phyloP scores from a whole-genome alignment of 2,888 invertebrate species.

The Phoenoteleia sp. region DNA sequence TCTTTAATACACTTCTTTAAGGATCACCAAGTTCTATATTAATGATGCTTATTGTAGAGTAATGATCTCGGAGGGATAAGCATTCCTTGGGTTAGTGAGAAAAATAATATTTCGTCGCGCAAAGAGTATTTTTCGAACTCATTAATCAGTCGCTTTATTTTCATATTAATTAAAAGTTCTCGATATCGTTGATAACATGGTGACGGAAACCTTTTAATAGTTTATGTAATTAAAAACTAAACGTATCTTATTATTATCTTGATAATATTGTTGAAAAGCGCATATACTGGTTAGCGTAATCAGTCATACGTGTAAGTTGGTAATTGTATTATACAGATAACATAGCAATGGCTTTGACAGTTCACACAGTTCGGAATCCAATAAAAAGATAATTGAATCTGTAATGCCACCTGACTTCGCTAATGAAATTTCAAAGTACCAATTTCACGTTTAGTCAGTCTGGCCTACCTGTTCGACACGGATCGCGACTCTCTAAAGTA shows the following conservation, averaged over 20 bases:
- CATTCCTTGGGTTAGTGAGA: slow-evolving; percentile 50
- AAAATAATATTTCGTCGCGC: slow-evolving; percentile 50
- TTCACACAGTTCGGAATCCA: slow-evolving; percentile 86
- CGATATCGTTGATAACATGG: background rate
- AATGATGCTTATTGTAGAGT: slow-evolving; percentile 71
- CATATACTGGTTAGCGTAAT: slow-evolving; percentile 37
- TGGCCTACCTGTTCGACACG: slow-evolving; percentile 78
- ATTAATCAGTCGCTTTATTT: slow-evolving; percentile 60
- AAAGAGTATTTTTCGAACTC: slow-evolving; percentile 15
- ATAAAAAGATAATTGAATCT: slow-evolving; percentile 86
- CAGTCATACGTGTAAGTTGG: slow-evolving; percentile 64
- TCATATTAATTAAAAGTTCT: slow-evolving; percentile 35
- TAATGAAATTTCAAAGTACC: slow-evolving; percentile 86
- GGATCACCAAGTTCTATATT: slow-evolving; percentile 66
- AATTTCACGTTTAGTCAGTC: slow-evolving; percentile 85
- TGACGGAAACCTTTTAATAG: background rate
- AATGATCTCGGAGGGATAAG: slow-evolving; percentile 54
- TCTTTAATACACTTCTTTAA: slow-evolving; percentile 70
- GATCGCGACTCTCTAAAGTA: slow-evolving; percentile 78
- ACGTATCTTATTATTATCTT: slow-evolving; percentile 29
- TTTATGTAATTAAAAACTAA: background rate
- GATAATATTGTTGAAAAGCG: slow-evolving; percentile 40
- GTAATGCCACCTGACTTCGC: slow-evolving; percentile 86
- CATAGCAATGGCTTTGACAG: slow-evolving; percentile 84
- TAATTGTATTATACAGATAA: slow-evolving; percentile 72